Percentiles rank a stretch among this genome's conserved stretches.
phyloP scores from a whole-genome alignment of 1,140 invertebrate species.

The Drosophila sucinea region DNA sequence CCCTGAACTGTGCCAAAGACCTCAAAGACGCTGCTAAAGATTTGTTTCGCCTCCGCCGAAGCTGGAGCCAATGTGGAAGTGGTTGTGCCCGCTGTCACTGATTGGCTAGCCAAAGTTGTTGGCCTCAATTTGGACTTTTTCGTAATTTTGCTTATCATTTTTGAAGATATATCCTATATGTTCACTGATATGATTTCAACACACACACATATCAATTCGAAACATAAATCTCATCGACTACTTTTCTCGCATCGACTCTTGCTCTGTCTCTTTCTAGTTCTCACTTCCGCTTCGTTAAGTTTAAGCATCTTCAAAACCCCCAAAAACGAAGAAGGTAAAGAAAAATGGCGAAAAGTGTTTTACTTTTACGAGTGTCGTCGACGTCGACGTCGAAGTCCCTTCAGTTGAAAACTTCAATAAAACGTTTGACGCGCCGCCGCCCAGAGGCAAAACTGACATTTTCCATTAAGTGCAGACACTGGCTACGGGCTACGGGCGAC shows the following conservation, averaged over 20 bases:
- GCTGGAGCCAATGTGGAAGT: not conserved
- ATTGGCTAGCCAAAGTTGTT: too few relatives aligned
- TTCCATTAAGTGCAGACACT: constrained; percentile 80
- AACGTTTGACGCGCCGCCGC: constrained; percentile 66
- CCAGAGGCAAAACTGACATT: constrained; percentile 75
- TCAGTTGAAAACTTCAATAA: constrained; percentile 75
- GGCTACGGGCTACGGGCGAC: not conserved
- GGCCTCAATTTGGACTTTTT: constrained; percentile 20
- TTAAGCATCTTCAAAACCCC: constrained; percentile 52
- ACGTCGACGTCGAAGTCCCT: constrained; percentile 27
- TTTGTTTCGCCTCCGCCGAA: not conserved
- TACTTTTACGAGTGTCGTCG: constrained; percentile 33
- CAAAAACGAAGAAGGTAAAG: constrained; percentile 42
- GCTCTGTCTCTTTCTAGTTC: constrained; percentile 44
- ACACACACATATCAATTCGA: too few relatives aligned
- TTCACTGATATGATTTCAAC: too few relatives aligned
- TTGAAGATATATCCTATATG: not conserved
- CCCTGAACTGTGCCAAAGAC: constrained; percentile 59
- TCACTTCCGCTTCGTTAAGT: constrained; percentile 76
- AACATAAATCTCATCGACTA: constrained; percentile 11
- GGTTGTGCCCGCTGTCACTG: not conserved
- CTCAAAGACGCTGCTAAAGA: constrained; percentile 55
- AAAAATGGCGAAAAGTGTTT: constrained; percentile 32
- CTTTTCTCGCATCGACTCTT: constrained; percentile 14
- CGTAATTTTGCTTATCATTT: constrained; percentile 56